These are phyloP conservation scores for Tetranychus truncatus DNA, from an alignment of 2,888 invertebrate genomes.

Conservation along the genomic window DNA sequence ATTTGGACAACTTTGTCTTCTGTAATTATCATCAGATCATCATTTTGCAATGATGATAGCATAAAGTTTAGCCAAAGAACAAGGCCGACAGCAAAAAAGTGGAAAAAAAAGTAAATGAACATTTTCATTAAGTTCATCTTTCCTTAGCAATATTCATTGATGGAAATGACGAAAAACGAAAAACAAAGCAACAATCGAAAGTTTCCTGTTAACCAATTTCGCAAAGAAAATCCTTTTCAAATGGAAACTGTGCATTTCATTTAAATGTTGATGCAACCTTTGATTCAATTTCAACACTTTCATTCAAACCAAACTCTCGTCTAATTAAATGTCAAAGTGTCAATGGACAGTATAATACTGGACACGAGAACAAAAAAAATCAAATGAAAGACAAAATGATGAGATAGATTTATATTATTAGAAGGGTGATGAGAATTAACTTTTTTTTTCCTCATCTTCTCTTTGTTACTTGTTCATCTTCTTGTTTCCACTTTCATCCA, in stretches of 20 bases:
- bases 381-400: neutral
- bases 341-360: neutral
- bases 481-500: neutral
- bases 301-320: neutral
- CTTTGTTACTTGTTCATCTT: neutral
- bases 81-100: no score
- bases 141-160: neutral
- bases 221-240: no score
- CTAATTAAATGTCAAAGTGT: neutral
- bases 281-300: neutral
- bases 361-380: no score
- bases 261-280: no score
- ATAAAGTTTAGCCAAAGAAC: neutral
- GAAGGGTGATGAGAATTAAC: neutral
- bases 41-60: neutral
- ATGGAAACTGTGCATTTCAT: no score
- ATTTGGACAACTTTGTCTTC: neutral
- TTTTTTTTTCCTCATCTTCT: neutral
- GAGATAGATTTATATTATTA: neutral
- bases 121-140: neutral
- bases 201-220: no score
- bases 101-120: neutral
- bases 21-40: neutral
- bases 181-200: no score
- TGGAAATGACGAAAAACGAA: no score